Base-by-base conservation (phyloP, 2,113 vertebrate species). In the Tylochromis polylepis region DNA sequence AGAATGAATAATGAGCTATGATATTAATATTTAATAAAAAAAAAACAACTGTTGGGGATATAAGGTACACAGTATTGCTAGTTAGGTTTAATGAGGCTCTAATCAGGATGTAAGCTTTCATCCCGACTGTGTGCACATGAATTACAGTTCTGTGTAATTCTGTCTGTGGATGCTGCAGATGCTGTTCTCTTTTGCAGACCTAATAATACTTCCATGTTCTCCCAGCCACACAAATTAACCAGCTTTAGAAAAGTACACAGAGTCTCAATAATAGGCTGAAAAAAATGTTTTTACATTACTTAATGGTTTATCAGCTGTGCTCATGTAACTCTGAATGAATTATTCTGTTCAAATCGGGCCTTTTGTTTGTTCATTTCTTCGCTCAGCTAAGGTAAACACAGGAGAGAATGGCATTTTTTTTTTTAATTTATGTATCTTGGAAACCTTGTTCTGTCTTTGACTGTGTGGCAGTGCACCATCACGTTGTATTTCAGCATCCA, bases 191-290 rank as follows among this genome's bases (percentile, higher is more conserved):
- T 57, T 46, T 60, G 60, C 31, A 88, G 55, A 85, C 20, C 34
- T 78, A 78, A 81, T 75, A 75, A 72, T 24, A 6, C 6, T 22
- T 79, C 31, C 75, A 79, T 79, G 31, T 22, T 36, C 16, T 29
- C 36, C 20, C 15, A 34, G 27, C 67, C 12, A 43, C 31, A 88
- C 72, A 89, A 91, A 86, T 85, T 5, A 87, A 55, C 31, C 27
- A 10, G 79, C 38, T 91, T 91, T 31, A 59, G 46, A 79, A 87
- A 82, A 82, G 90, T 84, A 90, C 88, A 90, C 14, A 20, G 81
- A 84, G 87, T 91, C 24, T 58, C 20, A 49, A 31, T 55, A 24
- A 79, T 36, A 79, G 3, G 38, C 81, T 46, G n/a, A 77, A 60
- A 83, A 65, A 81, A 56, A 53, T 56, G 41, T 58, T 84, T 65